Evolutionary conservation across 2,797 vertebrate species (phyloP).

Genomic region (Intellagama lesueurii): DNA sequence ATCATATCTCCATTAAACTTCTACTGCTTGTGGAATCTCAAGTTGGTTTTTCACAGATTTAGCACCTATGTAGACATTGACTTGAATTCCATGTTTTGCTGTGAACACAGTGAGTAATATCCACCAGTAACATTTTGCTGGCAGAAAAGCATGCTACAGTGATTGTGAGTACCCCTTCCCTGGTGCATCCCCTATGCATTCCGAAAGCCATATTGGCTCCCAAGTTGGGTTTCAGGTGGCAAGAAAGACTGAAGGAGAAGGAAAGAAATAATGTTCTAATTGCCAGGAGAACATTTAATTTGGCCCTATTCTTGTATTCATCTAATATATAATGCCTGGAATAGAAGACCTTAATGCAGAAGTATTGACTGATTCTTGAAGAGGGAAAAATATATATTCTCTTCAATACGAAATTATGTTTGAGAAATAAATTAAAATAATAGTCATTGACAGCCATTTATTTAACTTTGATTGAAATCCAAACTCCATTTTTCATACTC

Average conservation of each 20-base stretch:
- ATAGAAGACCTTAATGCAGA: neutral
- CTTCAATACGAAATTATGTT: neutral
- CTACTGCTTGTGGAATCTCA: no score
- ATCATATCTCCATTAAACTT: no score
- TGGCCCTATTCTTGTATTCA: neutral
- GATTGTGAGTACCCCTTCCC: no score
- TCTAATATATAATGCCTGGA: neutral
- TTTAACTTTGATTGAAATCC: neutral
- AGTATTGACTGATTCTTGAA: neutral
- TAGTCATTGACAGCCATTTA: neutral
- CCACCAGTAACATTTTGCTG: no score
- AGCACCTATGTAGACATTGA: no score
- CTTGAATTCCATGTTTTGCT: no score
- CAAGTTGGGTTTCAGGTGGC: no score
- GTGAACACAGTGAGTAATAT: no score
- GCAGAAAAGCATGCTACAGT: no score
- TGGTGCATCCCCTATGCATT: no score
- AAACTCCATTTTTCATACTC: neutral
- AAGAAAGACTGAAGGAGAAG: neutral
- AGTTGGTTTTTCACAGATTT: no score
- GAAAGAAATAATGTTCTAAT: neutral
- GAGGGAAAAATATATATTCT: neutral
- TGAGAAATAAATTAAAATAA: neutral
- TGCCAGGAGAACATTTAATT: neutral
- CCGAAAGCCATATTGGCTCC: no score